Evolutionary conservation across 2,797 vertebrate species (phyloP).

Genomic region (Xerus rutilus): DNA sequence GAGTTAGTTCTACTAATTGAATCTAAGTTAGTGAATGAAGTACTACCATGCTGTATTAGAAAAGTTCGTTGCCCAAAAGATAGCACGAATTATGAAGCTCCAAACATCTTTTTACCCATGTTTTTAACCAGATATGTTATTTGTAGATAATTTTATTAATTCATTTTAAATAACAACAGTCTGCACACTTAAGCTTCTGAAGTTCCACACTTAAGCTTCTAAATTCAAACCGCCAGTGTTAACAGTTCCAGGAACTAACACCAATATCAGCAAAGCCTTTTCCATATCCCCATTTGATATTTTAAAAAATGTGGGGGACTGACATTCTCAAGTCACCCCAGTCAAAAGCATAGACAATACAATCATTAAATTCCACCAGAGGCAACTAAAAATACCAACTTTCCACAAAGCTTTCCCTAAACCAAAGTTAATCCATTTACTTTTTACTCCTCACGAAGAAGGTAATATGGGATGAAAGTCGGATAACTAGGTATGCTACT

Average conservation of each 20-base stretch:
- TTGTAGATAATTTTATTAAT: not conserved
- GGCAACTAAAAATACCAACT: constrained; percentile 51
- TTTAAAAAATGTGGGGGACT: not conserved
- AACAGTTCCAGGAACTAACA: constrained; percentile 60
- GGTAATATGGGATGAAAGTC: not conserved
- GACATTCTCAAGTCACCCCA: constrained; percentile 36
- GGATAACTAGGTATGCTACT: not conserved
- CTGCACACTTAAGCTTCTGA: constrained; percentile 27
- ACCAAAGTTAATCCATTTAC: constrained; percentile 21
- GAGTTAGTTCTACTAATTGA: constrained; percentile 41
- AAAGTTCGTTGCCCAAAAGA: constrained; percentile 29
- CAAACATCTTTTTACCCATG: not conserved
- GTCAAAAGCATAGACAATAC: not conserved
- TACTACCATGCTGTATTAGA: not conserved
- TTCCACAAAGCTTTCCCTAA: constrained; percentile 9
- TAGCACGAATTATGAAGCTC: constrained; percentile 12
- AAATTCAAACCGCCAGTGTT: constrained; percentile 34
- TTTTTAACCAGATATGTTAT: not conserved
- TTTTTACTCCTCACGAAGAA: constrained; percentile 17
- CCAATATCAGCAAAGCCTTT: constrained; percentile 11
- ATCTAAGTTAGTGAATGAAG: constrained; percentile 21
- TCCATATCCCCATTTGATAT: not conserved
- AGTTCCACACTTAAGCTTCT: constrained; percentile 42
- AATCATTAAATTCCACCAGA: not conserved
- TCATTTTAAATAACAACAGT: constrained; percentile 57